A percentile compares a stretch with the other conserved stretches of the same genome.
Conservation (phyloP, 2,113 vertebrate species). For the Pseudorectes ferrugineus region DNA sequence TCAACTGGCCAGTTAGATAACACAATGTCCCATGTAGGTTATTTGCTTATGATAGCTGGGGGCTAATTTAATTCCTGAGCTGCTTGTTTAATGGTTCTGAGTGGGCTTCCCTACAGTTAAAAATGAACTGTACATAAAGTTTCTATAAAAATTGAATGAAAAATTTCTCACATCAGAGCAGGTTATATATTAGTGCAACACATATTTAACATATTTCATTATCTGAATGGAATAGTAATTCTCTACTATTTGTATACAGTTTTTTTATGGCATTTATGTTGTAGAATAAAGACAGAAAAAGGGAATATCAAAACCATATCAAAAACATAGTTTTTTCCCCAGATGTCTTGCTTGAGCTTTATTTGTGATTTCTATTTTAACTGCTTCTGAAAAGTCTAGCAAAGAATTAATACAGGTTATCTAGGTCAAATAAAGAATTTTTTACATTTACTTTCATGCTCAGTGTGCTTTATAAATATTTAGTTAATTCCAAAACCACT, state of each 20-base stretch:
- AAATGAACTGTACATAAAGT: constrained; percentile 12
- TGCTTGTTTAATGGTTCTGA: constrained; percentile 71
- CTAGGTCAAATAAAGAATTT: neutral
- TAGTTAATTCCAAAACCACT: neutral
- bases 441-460: neutral
- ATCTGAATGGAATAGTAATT: neutral
- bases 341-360: neutral
- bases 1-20: constrained; percentile 80
- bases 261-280: neutral
- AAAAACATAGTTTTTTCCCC: neutral
- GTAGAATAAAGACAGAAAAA: neutral
- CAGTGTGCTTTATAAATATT: neutral
- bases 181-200: neutral
- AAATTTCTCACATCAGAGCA: neutral
- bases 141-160: constrained; percentile 15
- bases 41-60: constrained; percentile 71
- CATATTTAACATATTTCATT: neutral
- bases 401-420: neutral
- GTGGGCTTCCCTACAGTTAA: constrained; percentile 66
- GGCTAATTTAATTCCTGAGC: constrained; percentile 74
- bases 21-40: constrained; percentile 70
- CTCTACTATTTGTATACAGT: neutral
- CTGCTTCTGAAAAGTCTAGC: neutral
- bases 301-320: neutral
- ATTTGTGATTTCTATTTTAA: neutral